Conservation (phyloP, 1,140 invertebrate genomes). For the Microplitis mediator region DNA sequence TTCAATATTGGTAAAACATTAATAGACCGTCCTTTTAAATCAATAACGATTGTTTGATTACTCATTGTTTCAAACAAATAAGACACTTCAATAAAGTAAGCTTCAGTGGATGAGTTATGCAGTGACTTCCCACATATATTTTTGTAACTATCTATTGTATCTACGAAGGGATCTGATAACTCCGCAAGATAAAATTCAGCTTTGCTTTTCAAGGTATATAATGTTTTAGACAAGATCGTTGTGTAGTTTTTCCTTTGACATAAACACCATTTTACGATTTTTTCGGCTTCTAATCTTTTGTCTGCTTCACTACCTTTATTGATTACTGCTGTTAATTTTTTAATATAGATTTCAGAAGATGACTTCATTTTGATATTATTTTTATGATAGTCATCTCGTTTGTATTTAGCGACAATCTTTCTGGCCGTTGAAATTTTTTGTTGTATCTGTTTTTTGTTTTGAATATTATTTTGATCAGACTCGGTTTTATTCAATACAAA, state of each 20-base stretch:
- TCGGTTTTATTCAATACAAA: too few relatives aligned
- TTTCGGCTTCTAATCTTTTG: not conserved
- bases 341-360: not conserved
- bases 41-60: not conserved
- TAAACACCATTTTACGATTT: not conserved
- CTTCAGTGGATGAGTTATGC: constrained; percentile 9
- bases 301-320: not conserved
- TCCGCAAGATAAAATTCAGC: not conserved
- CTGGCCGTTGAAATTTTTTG: not conserved
- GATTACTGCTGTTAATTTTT: not conserved
- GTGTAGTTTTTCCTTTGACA: not conserved
- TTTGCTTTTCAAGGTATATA: not conserved
- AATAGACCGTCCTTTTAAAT: not conserved
- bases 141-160: not conserved
- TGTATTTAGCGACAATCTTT: not conserved
- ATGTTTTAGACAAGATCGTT: not conserved
- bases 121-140: constrained; percentile 11
- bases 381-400: not conserved
- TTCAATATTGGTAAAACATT: constrained; percentile 7
- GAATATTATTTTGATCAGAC: too few relatives aligned
- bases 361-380: not conserved
- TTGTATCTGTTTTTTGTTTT: too few relatives aligned
- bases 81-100: constrained; percentile 1
- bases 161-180: not conserved
- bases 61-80: not conserved